phyloP scores from a whole-genome alignment of 2,888 invertebrate species.

The Hirtodrosophila histrioides region DNA sequence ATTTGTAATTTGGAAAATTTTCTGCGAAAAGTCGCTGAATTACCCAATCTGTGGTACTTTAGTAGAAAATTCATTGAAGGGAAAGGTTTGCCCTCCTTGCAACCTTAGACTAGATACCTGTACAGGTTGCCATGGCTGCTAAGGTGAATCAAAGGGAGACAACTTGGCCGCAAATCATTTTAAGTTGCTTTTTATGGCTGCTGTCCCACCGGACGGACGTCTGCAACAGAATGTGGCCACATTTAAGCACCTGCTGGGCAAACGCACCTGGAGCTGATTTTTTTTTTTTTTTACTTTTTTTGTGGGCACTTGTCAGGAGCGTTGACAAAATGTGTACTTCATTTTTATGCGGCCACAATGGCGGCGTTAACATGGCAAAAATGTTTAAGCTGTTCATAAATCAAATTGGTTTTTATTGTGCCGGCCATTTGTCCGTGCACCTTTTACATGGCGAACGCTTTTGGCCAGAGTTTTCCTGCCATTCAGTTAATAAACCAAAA shows the following conservation, averaged over 20 bases:
- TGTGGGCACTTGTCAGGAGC: slow-evolving; percentile 32
- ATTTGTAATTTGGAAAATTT: too few relatives aligned
- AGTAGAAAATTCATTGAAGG: too few relatives aligned
- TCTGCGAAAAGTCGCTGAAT: too few relatives aligned
- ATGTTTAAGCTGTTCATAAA: slow-evolving; percentile 66
- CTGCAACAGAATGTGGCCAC: slow-evolving; percentile 40
- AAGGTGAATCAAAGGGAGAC: slow-evolving; percentile 46
- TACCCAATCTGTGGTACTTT: too few relatives aligned
- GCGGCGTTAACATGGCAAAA: slow-evolving; percentile 62
- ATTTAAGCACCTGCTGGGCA: slow-evolving; percentile 44
- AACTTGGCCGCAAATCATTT: slow-evolving; percentile 57
- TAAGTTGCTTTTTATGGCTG: slow-evolving; percentile 51
- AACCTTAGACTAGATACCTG: not conserved
- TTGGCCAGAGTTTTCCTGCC: slow-evolving; percentile 37
- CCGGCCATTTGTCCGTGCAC: slow-evolving; percentile 63
- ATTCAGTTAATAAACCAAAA: slow-evolving; percentile 74
- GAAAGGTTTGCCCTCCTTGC: not conserved
- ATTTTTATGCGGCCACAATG: slow-evolving; percentile 60
- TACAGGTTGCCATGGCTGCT: slow-evolving; percentile 4
- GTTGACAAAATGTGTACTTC: slow-evolving; percentile 54
- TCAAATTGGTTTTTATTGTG: slow-evolving; percentile 58
- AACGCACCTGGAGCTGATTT: slow-evolving; percentile 28
- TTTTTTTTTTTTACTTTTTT: not conserved
- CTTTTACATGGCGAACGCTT: slow-evolving; percentile 54
- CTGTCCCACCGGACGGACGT: slow-evolving; percentile 6